Conservation (phyloP, 2,113 vertebrate genomes). For the Varanus komodoensis region DNA sequence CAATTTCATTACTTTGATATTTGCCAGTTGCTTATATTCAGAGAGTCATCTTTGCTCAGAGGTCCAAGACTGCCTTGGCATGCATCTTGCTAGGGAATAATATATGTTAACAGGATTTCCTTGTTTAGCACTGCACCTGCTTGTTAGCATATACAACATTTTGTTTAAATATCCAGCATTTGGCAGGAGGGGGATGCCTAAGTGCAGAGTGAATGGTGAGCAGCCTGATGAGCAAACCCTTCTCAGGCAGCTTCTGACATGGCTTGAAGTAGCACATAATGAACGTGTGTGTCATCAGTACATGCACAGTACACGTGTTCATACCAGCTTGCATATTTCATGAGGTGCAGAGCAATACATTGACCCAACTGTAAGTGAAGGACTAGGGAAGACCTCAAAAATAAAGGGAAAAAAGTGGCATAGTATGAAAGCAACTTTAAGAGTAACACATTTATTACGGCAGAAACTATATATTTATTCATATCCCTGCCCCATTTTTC, state of each 20-base stretch:
- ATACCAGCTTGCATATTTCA: not conserved
- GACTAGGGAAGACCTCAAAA: not conserved
- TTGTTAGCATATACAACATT: slow-evolving; percentile 22
- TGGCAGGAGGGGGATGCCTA: rapidly evolving
- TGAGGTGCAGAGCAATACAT: not conserved
- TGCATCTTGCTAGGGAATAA: not conserved
- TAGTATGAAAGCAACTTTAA: not conserved
- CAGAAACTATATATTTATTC: not conserved
- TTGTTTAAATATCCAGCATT: rapidly evolving
- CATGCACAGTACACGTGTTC: not conserved
- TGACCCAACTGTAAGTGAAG: not conserved
- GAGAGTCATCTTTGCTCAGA: not conserved
- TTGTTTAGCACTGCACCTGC: not conserved
- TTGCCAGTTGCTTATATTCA: slow-evolving; percentile 20
- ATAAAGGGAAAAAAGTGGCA: not conserved
- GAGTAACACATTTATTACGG: not conserved
- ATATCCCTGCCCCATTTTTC: too few relatives aligned
- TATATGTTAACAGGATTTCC: not conserved
- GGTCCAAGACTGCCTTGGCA: rapidly evolving
- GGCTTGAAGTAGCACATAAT: not conserved
- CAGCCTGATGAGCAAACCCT: not conserved
- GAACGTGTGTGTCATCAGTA: not conserved
- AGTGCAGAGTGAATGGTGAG: not conserved
- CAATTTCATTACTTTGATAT: rapidly evolving
- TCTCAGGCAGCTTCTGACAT: not conserved